Evolutionary conservation across 2,888 invertebrate genomes (phyloP), one percentile per base, ranked within the genome.

Genomic region (Cecidostiba fungosa): DNA sequence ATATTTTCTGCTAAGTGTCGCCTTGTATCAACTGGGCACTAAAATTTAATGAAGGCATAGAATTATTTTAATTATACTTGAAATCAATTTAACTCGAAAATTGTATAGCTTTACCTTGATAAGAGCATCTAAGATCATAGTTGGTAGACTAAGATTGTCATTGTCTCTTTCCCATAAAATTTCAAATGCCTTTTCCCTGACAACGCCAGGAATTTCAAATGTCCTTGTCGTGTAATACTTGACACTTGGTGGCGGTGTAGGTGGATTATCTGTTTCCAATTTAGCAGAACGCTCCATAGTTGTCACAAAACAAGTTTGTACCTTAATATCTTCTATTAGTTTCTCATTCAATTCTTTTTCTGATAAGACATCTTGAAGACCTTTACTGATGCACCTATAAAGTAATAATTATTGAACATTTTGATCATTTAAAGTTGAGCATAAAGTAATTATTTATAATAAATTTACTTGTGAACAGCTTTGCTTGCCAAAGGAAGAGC

Each of bases 231-330:
- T 96, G 0, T 95, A 95, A 94, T 97, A 97, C 80, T 95, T 94
- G 0, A 97, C 95, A 87, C 95, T 94, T 0, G 96, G 96, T 76
- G 95, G 94, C 23, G 95, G 94, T 66, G 92, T 90, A 83, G 95
- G 94, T 47, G 95, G 93, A 86, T 94, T 91, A 14, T 93, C 92
- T 1, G 94, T 92, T 74, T 92, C 91, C 89, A 95, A 94, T 90
- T 94, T 94, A 87, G 94, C 94, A 1, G 97, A 96, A 88, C 98
- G 95, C 79, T 95, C 95, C 54, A 96, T 94, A 50, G 95, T 96
- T 1, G 97, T 97, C 23, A 98, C 97, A 94, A 99, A 98, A 92
- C 98, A 98, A 29, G 97, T 96, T 88, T 98, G 95, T 26, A 97
- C 97, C 96, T 94, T 91, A 54, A 96, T 94, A 89, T 96, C 95